These are phyloP conservation scores for Ephialtes manifestator DNA, from an alignment of 2,888 invertebrate genomes.

Conservation along the genomic window DNA sequence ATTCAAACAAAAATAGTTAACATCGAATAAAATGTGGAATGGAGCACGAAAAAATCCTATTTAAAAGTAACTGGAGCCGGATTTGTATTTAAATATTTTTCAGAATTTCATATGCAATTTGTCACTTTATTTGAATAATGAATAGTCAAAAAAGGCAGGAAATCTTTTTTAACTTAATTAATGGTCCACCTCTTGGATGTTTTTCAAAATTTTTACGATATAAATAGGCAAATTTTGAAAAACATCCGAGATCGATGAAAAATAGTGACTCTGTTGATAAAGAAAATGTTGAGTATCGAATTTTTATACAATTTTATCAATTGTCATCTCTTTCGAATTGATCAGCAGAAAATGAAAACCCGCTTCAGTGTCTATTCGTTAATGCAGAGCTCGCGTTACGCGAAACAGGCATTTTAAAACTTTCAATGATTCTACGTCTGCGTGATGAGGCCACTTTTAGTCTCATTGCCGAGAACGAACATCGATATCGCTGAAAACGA, in stretches of 20 bases:
- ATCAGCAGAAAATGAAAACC: slow-evolving; percentile 27
- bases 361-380: slow-evolving; percentile 13
- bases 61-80: neutral
- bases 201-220: too few relatives aligned
- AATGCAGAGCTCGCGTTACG: neutral
- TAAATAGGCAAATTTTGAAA: too few relatives aligned
- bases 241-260: too few relatives aligned
- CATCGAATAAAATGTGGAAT: slow-evolving; percentile 3
- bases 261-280: too few relatives aligned
- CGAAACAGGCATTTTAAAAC: slow-evolving; percentile 24
- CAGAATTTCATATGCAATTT: slow-evolving; percentile 23
- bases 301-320: slow-evolving; percentile 3
- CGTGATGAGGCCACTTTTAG: slow-evolving; percentile 46
- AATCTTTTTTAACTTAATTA: too few relatives aligned
- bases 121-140: neutral
- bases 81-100: slow-evolving; percentile 5
- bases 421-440: slow-evolving; percentile 36
- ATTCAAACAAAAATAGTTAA: neutral
- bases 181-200: too few relatives aligned
- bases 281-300: too few relatives aligned
- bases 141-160: neutral
- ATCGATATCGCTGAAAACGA: slow-evolving; percentile 26
- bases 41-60: neutral
- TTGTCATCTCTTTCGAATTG: slow-evolving; percentile 42
- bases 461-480: slow-evolving; percentile 19